These are phyloP conservation scores for Sphaeramia orbicularis DNA, from an alignment of 2,797 vertebrate genomes.

Conservation along the genomic window DNA sequence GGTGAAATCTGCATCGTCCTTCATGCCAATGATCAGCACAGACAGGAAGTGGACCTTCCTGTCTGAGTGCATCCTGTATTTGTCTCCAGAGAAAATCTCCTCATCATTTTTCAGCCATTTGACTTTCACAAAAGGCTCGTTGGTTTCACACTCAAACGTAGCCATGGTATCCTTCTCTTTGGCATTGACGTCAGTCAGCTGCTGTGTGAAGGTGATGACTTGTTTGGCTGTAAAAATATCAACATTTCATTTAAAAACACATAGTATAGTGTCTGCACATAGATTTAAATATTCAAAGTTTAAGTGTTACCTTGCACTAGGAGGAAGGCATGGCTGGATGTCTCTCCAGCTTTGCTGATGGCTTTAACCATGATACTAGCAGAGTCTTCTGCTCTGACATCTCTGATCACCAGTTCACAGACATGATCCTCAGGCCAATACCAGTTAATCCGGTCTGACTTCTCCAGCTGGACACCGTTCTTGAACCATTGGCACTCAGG, in stretches of 20 bases:
- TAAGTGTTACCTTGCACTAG: conserved; percentile 92
- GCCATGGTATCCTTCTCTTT: conserved; percentile 96
- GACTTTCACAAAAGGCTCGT: conserved; percentile 98
- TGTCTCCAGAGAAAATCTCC: conserved; percentile 93
- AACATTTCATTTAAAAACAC: conserved; percentile 21
- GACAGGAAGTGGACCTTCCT: conserved; percentile 98
- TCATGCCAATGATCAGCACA: conserved; percentile 88
- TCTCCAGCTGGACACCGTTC: conserved; percentile 95
- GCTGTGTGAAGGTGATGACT: conserved; percentile 90
- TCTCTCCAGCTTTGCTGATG: conserved; percentile 93
- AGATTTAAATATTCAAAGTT: no score
- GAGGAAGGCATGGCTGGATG: conserved; percentile 96
- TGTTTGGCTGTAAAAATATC: conserved; percentile 88
- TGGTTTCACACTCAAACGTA: conserved; percentile 99
- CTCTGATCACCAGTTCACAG: conserved; percentile 94
- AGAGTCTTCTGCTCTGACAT: conserved; percentile 93
- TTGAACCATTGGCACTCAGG: conserved; percentile 98
- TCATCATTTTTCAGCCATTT: conserved; percentile 94
- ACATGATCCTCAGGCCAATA: conserved; percentile 98
- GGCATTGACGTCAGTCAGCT: conserved; percentile 88
- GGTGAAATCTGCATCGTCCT: conserved; percentile 90
- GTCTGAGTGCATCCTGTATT: conserved; percentile 98
- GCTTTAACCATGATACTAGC: conserved; percentile 99
- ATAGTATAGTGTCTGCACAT: background rate
- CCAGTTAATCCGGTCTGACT: conserved; percentile 94